Evolutionary conservation across 2,888 invertebrate genomes (phyloP).

Genomic region (Coleophora flavipennella): DNA sequence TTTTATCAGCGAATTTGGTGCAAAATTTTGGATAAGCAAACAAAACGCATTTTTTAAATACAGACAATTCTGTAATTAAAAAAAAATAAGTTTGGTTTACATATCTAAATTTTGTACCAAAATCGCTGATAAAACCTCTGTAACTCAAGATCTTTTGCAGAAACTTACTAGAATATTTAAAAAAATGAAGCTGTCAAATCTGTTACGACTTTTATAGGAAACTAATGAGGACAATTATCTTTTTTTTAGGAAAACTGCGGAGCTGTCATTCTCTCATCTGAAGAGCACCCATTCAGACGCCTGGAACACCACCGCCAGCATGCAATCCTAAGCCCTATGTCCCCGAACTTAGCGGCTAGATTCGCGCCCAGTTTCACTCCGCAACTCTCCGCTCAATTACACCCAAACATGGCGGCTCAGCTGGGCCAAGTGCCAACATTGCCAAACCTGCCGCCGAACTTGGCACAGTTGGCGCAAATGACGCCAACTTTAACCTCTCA

Average conservation of each 20-base stretch:
- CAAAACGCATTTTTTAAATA: too few relatives aligned
- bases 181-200: background rate
- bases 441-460: conserved; percentile 55
- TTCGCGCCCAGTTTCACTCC: conserved; percentile 72
- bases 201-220: background rate
- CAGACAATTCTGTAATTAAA: background rate
- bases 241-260: conserved; percentile 81
- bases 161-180: too few relatives aligned
- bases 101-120: too few relatives aligned
- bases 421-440: conserved; percentile 55
- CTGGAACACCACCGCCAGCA: conserved; percentile 91
- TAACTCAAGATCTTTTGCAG: too few relatives aligned
- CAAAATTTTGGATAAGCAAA: too few relatives aligned
- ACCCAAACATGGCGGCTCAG: conserved; percentile 65
- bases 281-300: conserved; percentile 84
- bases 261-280: conserved; percentile 80
- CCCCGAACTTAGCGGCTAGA: conserved; percentile 69
- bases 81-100: too few relatives aligned
- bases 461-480: conserved; percentile 64
- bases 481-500: conserved; percentile 55
- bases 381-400: conserved; percentile 58
- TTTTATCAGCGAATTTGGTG: too few relatives aligned
- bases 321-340: conserved; percentile 78
- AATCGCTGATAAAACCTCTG: too few relatives aligned
- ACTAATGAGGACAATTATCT: background rate